These are phyloP conservation scores for Macaca nemestrina DNA, from an alignment of 2,113 vertebrate genomes.

Conservation along the genomic window DNA sequence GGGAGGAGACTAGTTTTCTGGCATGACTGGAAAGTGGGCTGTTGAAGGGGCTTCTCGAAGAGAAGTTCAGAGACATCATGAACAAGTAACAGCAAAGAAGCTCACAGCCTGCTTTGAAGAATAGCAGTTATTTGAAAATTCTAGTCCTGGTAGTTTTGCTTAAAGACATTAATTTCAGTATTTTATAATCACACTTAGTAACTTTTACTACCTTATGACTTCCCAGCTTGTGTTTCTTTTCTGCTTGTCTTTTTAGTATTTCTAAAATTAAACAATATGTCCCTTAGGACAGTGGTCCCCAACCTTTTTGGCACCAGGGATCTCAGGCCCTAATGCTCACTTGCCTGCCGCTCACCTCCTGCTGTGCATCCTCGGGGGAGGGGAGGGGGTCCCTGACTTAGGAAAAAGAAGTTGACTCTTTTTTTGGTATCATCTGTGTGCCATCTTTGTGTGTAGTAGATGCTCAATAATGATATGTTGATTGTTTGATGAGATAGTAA, in stretches of 20 bases:
- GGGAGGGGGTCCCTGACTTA: too few relatives aligned
- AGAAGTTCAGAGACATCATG: neutral
- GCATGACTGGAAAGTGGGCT: neutral
- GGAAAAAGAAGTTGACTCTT: neutral
- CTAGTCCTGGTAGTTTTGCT: conserved; percentile 9
- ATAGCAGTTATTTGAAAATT: neutral
- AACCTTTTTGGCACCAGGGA: too few relatives aligned
- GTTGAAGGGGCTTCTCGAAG: neutral
- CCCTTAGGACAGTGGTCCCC: neutral
- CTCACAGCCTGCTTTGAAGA: neutral
- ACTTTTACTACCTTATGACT: conserved; percentile 13
- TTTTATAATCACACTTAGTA: neutral
- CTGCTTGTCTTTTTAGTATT: conserved; percentile 35
- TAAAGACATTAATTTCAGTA: neutral
- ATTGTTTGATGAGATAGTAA: neutral
- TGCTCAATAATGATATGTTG: neutral
- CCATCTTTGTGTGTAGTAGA: neutral
- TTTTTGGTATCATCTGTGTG: neutral
- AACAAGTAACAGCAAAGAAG: neutral
- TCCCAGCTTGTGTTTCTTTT: neutral
- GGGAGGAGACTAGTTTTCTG: neutral
- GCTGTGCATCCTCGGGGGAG: too few relatives aligned
- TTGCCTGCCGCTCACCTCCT: too few relatives aligned
- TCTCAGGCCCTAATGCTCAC: too few relatives aligned
- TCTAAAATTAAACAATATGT: neutral